phyloP scores from a whole-genome alignment of 2,113 vertebrate genomes.

The Raja brachyura region DNA sequence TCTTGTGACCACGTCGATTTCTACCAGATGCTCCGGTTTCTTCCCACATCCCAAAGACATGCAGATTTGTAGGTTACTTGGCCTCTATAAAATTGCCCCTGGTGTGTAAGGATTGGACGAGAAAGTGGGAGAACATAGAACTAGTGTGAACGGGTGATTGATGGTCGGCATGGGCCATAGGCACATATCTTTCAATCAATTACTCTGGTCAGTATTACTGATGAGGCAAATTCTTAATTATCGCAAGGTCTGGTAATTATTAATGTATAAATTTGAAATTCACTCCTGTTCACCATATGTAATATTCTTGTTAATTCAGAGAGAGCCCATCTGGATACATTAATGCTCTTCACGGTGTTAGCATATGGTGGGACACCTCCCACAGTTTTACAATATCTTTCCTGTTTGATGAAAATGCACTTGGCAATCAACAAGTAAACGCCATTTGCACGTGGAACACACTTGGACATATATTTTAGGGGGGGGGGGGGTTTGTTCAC shows the following conservation, averaged over 20 bases:
- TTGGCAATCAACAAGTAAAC: not conserved
- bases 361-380: not conserved
- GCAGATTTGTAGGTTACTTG: no score
- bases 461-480: not conserved
- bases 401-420: not conserved
- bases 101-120: no score
- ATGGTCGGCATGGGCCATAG: no score
- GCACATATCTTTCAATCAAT: no score
- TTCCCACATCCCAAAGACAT: no score
- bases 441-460: not conserved
- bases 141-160: no score
- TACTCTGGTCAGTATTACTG: not conserved
- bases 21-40: no score
- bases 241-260: not conserved
- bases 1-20: no score
- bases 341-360: not conserved
- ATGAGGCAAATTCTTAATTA: not conserved
- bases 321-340: not conserved
- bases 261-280: not conserved
- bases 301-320: not conserved
- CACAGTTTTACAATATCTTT: not conserved
- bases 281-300: not conserved
- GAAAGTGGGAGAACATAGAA: no score
- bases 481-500: not conserved
- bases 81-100: no score